Evolutionary conservation across 2,797 vertebrate species (phyloP).

Genomic region (Sebastes steindachneri): DNA sequence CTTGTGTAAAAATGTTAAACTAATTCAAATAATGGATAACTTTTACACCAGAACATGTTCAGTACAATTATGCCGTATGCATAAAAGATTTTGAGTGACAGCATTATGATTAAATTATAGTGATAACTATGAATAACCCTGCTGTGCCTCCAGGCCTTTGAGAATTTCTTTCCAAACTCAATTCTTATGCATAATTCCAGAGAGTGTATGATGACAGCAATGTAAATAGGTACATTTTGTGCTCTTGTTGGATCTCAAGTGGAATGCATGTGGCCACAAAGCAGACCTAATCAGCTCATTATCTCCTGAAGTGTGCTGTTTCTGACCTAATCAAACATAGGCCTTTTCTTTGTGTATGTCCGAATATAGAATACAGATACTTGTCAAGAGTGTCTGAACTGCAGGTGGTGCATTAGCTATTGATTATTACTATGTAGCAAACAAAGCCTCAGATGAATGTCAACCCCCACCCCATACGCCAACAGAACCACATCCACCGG

Average conservation of each 20-base stretch:
- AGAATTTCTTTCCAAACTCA: background rate
- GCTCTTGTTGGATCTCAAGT: constrained; percentile 7
- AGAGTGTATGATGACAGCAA: background rate
- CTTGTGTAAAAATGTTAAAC: background rate
- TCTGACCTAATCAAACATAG: constrained; percentile 22
- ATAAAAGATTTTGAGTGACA: background rate
- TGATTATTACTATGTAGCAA: background rate
- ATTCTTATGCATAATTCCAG: background rate
- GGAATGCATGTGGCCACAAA: constrained; percentile 14
- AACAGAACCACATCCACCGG: background rate
- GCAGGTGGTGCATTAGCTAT: background rate
- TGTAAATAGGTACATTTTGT: background rate
- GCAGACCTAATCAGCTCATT: constrained; percentile 41
- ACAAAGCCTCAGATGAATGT: background rate
- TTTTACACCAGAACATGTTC: background rate
- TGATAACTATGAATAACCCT: constrained; percentile 5
- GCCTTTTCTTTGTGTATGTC: background rate
- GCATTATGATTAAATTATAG: background rate
- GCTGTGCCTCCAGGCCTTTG: background rate
- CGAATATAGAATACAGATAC: background rate
- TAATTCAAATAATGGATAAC: background rate
- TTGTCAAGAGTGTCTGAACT: background rate
- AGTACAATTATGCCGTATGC: background rate
- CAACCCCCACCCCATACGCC: background rate
- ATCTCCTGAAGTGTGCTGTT: constrained; percentile 28